These are phyloP conservation scores for Hedychridium roseum DNA, from an alignment of 2,888 invertebrate species.

Conservation along the genomic window DNA sequence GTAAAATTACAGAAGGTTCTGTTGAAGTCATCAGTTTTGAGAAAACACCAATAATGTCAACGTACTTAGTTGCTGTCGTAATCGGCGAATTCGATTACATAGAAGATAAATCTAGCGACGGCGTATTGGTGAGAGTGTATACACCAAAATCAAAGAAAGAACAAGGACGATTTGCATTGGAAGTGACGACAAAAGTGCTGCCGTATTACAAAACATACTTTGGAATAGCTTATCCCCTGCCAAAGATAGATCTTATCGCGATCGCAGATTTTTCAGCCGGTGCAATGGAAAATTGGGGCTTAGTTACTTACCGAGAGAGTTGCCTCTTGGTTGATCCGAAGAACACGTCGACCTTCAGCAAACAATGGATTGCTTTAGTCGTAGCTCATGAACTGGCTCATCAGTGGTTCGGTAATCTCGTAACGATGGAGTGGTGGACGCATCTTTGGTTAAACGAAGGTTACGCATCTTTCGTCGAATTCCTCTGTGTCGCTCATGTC, in stretches of 20 bases:
- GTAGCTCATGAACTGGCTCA: slow-evolving; percentile 95
- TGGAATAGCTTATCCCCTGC: slow-evolving; percentile 91
- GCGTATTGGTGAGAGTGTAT: slow-evolving; percentile 82
- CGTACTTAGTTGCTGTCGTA: slow-evolving; percentile 92
- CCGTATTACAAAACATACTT: slow-evolving; percentile 97
- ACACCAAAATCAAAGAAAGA: slow-evolving; percentile 91
- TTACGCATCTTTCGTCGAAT: slow-evolving; percentile 95
- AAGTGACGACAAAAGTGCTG: slow-evolving; percentile 89
- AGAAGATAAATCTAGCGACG: slow-evolving; percentile 83
- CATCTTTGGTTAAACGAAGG: slow-evolving; percentile 97
- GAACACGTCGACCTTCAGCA: slow-evolving; percentile 84
- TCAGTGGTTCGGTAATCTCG: slow-evolving; percentile 98
- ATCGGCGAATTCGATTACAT: slow-evolving; percentile 96
- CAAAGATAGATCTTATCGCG: slow-evolving; percentile 96
- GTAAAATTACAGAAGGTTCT: slow-evolving; percentile 32
- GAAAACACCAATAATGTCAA: slow-evolving; percentile 89
- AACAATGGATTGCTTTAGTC: slow-evolving; percentile 88
- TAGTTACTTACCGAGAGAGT: slow-evolving; percentile 78
- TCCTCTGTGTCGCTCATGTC: slow-evolving; percentile 88
- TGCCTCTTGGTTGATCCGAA: slow-evolving; percentile 89
- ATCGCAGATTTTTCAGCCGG: slow-evolving; percentile 95
- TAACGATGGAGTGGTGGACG: slow-evolving; percentile 99
- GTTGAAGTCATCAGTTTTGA: slow-evolving; percentile 33
- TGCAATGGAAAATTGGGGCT: slow-evolving; percentile 99
- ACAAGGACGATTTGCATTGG: slow-evolving; percentile 90